Evolutionary conservation across 2,888 invertebrate genomes (phyloP), one percentile per base, ranked within the genome.

Genomic region (Calameuta idolon): DNA sequence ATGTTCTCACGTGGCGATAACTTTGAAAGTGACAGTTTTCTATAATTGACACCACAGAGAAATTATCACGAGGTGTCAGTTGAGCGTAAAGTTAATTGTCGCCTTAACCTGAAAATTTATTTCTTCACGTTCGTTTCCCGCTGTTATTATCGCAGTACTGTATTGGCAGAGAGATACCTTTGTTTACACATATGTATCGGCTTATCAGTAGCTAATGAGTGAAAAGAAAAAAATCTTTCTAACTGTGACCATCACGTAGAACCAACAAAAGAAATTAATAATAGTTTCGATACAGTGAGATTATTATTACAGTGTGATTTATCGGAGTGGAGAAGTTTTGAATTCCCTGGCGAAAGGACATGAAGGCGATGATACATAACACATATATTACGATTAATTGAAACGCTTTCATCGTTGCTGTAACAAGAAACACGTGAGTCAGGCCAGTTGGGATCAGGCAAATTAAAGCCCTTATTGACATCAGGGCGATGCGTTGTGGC

Each of bases 341-440:
- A 55, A 55, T 55, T 55, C 55, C 23, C 23, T 55, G 9, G 23
- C 55, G 55, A 55, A 55, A 55, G 55, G 23, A 55, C 23, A 55
- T 55, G 23, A 1, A 23, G 9, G 55, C 31, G 12, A 71, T 31
- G 71, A 12, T 23, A 71, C 71, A 12, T 31, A 71, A 74, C 76
- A 35, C 75, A 68, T 69, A 31, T 73, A 69, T 77, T 75, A 76
- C 82, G 80, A 83, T 77, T 79, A 83, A 85, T 86, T 85, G 80
- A 84, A 84, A 75, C 76, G 79, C 82, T 79, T 82, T 80, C 81
- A 77, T 77, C 79, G 76, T 74, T 23, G 74, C 76, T 73, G 78
- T 81, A 83, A 83, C 80, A 80, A 82, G 82, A 84, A 81, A 78
- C 81, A 83, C 80, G 83, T 81, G 83, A 80, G 78, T 78, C 69